phyloP scores from a whole-genome alignment of 2,113 vertebrate genomes.

The Tachysurus fulvidraco region DNA sequence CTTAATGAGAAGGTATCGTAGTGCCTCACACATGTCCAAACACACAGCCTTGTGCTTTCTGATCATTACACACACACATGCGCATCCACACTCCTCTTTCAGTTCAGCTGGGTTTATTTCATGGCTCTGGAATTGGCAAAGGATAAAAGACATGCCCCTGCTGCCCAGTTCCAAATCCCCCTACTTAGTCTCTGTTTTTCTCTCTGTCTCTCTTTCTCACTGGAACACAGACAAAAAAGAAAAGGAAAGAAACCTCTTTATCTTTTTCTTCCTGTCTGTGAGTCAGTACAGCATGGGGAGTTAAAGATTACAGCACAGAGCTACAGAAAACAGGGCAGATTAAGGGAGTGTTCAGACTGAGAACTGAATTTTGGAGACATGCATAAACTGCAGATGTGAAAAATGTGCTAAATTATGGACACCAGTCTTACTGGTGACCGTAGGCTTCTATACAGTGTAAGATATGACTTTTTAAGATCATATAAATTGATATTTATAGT shows the following conservation, averaged over 20 bases:
- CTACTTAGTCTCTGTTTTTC: not conserved
- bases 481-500: no score
- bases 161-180: not conserved
- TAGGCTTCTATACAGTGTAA: not conserved
- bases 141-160: constrained; percentile 32
- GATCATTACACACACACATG: constrained; percentile 14
- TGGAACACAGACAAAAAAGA: not conserved
- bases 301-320: constrained; percentile 5
- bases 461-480: not conserved
- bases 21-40: not conserved
- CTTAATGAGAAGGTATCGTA: constrained; percentile 3
- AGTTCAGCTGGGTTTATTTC: constrained; percentile 9
- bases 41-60: not conserved
- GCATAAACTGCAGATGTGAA: not conserved
- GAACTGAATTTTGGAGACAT: not conserved
- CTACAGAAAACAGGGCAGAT: not conserved
- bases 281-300: not conserved
- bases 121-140: constrained; percentile 14
- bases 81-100: not conserved
- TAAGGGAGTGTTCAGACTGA: not conserved
- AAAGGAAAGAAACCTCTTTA: not conserved
- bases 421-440: no score
- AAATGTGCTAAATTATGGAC: not conserved
- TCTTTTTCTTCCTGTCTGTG: constrained; percentile 1
- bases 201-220: constrained; percentile 13